phyloP scores from a whole-genome alignment of 2,113 vertebrate species.

The Stegastes partitus region DNA sequence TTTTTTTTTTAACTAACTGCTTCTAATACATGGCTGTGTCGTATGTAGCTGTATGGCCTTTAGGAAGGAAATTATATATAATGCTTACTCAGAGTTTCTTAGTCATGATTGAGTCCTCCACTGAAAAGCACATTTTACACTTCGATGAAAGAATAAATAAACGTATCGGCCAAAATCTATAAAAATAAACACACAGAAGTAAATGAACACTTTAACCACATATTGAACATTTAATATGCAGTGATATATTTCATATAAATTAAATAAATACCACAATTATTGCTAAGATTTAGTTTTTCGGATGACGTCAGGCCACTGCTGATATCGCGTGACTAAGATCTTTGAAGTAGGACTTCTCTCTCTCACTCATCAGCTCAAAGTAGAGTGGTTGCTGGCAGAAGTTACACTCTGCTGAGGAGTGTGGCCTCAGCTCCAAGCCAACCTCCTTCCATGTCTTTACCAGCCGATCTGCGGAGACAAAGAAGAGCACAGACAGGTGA shows the following conservation, averaged over 20 bases:
- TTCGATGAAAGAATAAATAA: not conserved
- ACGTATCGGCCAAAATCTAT: not conserved
- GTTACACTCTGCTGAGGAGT: constrained; percentile 91
- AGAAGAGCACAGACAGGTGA: constrained; percentile 19
- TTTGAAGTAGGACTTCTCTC: constrained; percentile 91
- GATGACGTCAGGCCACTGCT: constrained; percentile 84
- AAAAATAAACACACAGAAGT: not conserved
- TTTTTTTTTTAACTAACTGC: not conserved
- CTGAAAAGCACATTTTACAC: not conserved
- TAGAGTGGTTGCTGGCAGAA: constrained; percentile 93
- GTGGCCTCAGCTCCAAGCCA: constrained; percentile 88
- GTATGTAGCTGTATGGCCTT: not conserved
- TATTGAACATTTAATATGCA: not conserved
- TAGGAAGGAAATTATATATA: not conserved
- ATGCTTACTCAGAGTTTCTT: not conserved
- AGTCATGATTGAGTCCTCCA: not conserved
- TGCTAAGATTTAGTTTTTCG: not conserved
- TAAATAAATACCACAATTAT: constrained; percentile 25
- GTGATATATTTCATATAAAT: not conserved
- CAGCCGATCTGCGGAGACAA: constrained; percentile 86
- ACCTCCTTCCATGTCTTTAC: constrained; percentile 89
- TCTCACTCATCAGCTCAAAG: constrained; percentile 93
- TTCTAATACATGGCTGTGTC: not conserved
- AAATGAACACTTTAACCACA: not conserved
- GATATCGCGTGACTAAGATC: constrained; percentile 91